Base-by-base conservation (phyloP, 2,888 invertebrate species). In the Byasa hedistus region DNA sequence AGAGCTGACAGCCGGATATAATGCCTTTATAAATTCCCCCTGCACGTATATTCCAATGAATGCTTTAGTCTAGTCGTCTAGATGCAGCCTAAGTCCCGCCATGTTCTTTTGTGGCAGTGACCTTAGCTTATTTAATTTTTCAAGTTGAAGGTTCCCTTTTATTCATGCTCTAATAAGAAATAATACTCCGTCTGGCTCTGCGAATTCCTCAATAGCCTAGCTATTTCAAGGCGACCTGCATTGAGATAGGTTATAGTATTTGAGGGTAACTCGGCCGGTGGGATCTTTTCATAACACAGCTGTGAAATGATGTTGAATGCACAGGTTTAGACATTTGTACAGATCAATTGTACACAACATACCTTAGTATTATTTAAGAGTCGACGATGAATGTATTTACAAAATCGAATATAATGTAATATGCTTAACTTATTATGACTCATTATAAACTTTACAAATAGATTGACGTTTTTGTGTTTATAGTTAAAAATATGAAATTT, bases 121-220 rank as follows among this genome's bases (percentile, higher is more conserved):
- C 90, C 91, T 91, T 89, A 88, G 81, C 83, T 83, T 86, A 85
- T 84, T 84, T 79, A 71, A 77, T 75, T 82, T 48, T 83, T 87
- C 88, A 89, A 89, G 89, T 90, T 90, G 87, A 91, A 90, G 89
- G 90, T 88, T 84, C 78, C 74, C 83, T 68, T 83, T 89, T 86
- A 79, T 87, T 68, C 72, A 64, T 59, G 69, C 75, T 76, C 74
- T 81, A 79, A 79, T 79, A 80, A 79, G 79, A 76, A 81, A 82
- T 80, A 81, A 78, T 75, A 69, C 66, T 59, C 70, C 77, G 85
- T 86, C 83, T 86, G 85, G 79, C 68, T 71, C 74, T 79, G 83
- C 83, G 81, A 84, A 79, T 72, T 78, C 79, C 80, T 85, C 78
- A 82, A 87, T 86, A 79, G 82, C 73, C 75, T 74, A 81, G 79